phyloP scores from a whole-genome alignment of 2,113 vertebrate genomes.

The Pelecanoides urinatrix region DNA sequence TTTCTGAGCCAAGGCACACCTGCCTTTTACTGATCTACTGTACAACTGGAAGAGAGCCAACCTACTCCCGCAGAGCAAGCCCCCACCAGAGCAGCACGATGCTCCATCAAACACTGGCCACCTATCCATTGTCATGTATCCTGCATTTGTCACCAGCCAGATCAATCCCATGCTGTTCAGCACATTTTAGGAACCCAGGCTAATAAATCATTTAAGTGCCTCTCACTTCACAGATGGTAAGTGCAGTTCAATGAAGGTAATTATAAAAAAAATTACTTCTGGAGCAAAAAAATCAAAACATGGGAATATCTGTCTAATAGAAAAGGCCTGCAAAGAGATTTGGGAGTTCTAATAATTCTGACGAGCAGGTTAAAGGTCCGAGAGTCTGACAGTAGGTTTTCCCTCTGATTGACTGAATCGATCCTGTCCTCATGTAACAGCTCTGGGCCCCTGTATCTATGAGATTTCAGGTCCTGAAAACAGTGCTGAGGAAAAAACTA shows the following conservation, averaged over 20 bases:
- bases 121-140: constrained; percentile 22
- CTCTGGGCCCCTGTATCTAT: constrained; percentile 2
- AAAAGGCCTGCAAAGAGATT: constrained; percentile 71
- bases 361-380: constrained; percentile 73
- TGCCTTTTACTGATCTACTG: constrained; percentile 31
- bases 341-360: constrained; percentile 74
- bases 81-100: neutral
- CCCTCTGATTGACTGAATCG: constrained; percentile 73
- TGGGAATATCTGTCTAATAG: constrained; percentile 72
- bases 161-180: constrained; percentile 62
- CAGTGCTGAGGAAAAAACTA: neutral
- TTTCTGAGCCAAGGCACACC: constrained; percentile 25
- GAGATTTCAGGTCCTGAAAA: constrained; percentile 36
- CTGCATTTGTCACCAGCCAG: constrained; percentile 55
- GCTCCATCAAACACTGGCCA: constrained; percentile 46
- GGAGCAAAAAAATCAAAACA: constrained; percentile 78
- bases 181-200: constrained; percentile 55
- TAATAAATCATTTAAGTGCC: constrained; percentile 75
- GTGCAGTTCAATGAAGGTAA: constrained; percentile 79
- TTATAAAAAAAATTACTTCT: constrained; percentile 79
- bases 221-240: constrained; percentile 70
- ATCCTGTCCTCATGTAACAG: constrained; percentile 55
- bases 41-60: constrained; percentile 25
- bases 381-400: constrained; percentile 67
- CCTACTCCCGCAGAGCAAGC: neutral